phyloP scores from a whole-genome alignment of 2,888 invertebrate genomes.

The Quadroppia sp. region DNA sequence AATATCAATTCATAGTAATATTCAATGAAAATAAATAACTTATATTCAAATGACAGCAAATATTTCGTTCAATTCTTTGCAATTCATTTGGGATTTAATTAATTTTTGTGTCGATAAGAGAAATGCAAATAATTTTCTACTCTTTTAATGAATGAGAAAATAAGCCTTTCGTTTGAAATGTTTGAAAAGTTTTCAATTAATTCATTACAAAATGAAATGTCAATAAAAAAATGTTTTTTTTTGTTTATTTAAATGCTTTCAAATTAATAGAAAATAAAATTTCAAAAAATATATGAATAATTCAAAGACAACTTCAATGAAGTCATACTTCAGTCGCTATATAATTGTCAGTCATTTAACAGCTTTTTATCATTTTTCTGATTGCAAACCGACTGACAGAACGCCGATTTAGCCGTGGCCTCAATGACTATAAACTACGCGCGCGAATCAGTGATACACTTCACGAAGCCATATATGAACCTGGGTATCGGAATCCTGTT shows the following conservation, averaged over 20 bases:
- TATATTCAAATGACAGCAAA: neutral
- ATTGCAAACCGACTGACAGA: constrained; percentile 58
- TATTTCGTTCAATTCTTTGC: neutral
- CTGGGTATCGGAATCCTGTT: constrained; percentile 88
- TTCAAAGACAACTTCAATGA: no score
- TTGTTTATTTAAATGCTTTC: no score
- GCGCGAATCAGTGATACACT: constrained; percentile 89
- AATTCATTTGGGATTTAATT: neutral
- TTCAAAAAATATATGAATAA: no score
- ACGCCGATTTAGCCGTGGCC: constrained; percentile 90
- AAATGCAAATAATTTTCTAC: neutral
- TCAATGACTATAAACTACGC: constrained; percentile 97
- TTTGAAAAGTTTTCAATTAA: neutral
- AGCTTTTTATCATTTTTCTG: no score
- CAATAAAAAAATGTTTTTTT: no score
- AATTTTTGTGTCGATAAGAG: neutral
- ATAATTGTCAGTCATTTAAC: no score
- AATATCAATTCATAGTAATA: constrained; percentile 10
- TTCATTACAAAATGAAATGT: no score
- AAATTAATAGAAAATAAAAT: no score
- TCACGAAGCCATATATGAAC: constrained; percentile 97
- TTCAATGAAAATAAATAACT: neutral
- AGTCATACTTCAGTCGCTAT: no score
- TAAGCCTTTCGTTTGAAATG: neutral
- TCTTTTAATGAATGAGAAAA: neutral